Base-by-base conservation (phyloP, 2,797 vertebrate genomes). In the Chromis chromis region DNA sequence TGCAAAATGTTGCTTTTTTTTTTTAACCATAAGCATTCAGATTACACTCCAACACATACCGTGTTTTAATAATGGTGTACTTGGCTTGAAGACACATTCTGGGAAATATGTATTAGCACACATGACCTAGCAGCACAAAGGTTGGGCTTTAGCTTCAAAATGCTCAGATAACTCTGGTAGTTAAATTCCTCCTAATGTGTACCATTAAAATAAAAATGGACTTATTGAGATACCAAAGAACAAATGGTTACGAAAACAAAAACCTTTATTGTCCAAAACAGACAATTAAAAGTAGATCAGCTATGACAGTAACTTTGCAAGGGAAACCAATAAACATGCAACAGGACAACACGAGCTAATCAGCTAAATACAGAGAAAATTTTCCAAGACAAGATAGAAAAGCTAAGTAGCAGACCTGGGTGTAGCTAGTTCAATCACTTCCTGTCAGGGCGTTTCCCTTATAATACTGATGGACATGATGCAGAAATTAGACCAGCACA, bases 211-310 rank as follows among this genome's bases (percentile, higher is more conserved):
- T 12, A 14, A 65, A 27, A 49, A 36, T 9, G 4, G 0, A 64
- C 14, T 16, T 42, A 75, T 2, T 36, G 0, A 74, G 33, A 70
- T 28, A 22, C 12, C 1, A 50, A 19, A 56, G 24, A 11, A 67
- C 62, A 70, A 79, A 42, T 6, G 2, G 1, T 73, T 87, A 88
- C n/a, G 75, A 91, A 91, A 92, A 88, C 83, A 39, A 87, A 81
- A 88, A 79, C 59, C 70, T 93, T 93, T 92, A 94, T 90, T 93
- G 83, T 90, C 78, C 61, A 88, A 90, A 91, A 88, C 74, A 78
- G 73, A 88, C 75, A 73, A 83, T 76, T 79, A 81, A 84, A 89
- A 83, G 74, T 68, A 63, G 68, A 85, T 86, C 64, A 66, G 82
- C 76, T 60, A 68, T 78, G 64, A 88, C 65, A 53, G 78, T 72